Evolutionary conservation across 2,888 invertebrate genomes (phyloP).

Genomic region (Cremastobaeus sp.): DNA sequence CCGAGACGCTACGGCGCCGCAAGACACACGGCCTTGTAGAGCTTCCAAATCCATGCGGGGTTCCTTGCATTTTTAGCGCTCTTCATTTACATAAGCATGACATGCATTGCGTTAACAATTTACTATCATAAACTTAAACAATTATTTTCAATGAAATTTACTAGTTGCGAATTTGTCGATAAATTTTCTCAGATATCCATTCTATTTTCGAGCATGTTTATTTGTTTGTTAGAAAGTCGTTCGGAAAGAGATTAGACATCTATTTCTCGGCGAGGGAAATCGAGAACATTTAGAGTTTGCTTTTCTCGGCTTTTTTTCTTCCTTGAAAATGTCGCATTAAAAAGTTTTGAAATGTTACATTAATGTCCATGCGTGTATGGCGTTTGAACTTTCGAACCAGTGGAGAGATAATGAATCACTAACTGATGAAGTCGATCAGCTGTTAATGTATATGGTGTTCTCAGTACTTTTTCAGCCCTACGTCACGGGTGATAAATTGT

Average conservation of each 20-base stretch:
- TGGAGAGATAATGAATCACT: conserved; percentile 35
- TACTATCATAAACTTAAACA: conserved; percentile 5
- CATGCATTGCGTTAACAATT: conserved; percentile 22
- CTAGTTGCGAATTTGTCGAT: not conserved
- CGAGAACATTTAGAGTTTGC: too few relatives aligned
- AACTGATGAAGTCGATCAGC: conserved; percentile 42
- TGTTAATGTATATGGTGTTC: conserved; percentile 33
- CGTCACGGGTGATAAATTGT: conserved; percentile 40
- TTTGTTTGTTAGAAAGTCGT: too few relatives aligned
- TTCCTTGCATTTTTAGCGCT: conserved; percentile 44
- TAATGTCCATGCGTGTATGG: conserved; percentile 15
- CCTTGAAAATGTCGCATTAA: too few relatives aligned
- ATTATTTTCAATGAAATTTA: conserved; percentile 2
- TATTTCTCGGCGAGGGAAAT: not conserved
- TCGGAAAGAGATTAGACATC: too few relatives aligned
- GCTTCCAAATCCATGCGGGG: conserved; percentile 57
- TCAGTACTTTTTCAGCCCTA: conserved; percentile 34
- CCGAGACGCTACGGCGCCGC: conserved; percentile 75
- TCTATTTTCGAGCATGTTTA: too few relatives aligned
- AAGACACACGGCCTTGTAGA: conserved; percentile 70
- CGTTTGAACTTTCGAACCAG: conserved; percentile 16
- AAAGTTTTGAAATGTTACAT: too few relatives aligned
- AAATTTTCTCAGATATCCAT: too few relatives aligned
- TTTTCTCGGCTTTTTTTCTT: too few relatives aligned
- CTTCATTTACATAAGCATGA: conserved; percentile 41